Evolutionary conservation across 2,888 invertebrate genomes (phyloP).

Genomic region (Eristalis tenax): DNA sequence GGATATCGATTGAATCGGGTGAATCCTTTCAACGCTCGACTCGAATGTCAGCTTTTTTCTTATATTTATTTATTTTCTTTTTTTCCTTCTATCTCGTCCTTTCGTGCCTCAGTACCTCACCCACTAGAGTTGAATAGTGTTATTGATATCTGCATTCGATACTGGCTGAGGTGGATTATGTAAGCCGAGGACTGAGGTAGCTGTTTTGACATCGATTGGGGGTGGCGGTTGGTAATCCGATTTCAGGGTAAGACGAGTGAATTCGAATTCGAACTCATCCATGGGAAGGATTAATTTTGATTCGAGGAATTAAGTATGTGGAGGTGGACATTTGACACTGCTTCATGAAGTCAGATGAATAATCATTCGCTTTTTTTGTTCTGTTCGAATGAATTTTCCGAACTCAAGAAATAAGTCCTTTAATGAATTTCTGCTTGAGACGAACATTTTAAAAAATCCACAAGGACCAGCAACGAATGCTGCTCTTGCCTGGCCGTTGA

Average conservation of each 20-base stretch:
- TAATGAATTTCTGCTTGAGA: no score
- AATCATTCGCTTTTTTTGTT: not conserved
- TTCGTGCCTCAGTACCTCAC: not conserved
- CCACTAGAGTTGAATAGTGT: not conserved
- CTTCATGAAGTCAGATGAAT: not conserved
- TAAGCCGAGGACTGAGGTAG: not conserved
- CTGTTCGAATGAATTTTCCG: no score
- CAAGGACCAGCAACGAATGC: no score
- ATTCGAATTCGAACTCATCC: not conserved
- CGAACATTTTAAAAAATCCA: no score
- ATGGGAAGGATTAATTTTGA: not conserved
- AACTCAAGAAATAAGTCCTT: no score
- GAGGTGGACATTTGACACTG: not conserved
- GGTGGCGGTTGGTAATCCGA: not conserved
- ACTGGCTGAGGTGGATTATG: not conserved
- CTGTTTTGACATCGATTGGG: not conserved
- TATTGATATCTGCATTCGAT: constrained; percentile 1
- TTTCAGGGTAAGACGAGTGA: not conserved
- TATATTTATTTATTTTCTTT: not conserved
- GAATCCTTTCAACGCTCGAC: constrained; percentile 37
- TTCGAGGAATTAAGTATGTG: not conserved
- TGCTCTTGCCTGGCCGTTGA: no score
- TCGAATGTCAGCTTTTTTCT: constrained; percentile 24
- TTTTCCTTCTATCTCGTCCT: not conserved
- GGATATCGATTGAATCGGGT: constrained; percentile 47